phyloP scores from a whole-genome alignment of 30 jellyfish, hydroid and myxozoan species.

The Thelohanellus kitauei region DNA sequence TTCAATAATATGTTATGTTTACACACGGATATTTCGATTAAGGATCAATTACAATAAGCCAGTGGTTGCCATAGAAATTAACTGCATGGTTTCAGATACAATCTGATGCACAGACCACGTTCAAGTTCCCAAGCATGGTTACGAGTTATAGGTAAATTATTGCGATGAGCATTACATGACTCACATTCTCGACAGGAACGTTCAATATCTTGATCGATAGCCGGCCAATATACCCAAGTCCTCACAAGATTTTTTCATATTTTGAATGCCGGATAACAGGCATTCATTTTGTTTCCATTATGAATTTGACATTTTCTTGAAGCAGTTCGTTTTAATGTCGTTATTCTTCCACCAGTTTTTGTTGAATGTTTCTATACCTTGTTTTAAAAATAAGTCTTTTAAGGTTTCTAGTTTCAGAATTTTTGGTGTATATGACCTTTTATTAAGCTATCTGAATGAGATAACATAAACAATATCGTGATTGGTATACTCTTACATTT shows the following conservation, averaged over 20 bases:
- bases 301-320: too few species aligned
- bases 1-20: background rate
- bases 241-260: constrained; percentile 8
- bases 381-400: too few species aligned
- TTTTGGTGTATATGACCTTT: too few species aligned
- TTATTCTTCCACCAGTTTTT: too few species aligned
- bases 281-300: too few species aligned
- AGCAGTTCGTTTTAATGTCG: too few species aligned
- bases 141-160: constrained; percentile 2
- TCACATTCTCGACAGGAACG: background rate
- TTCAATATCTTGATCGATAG: constrained; percentile 3
- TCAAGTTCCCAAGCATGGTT: constrained; percentile 7
- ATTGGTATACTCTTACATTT: too few species aligned
- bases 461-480: too few species aligned
- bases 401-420: too few species aligned
- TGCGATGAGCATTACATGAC: constrained; percentile 12
- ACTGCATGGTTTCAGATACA: constrained; percentile 7
- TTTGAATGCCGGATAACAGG: constrained; percentile 12
- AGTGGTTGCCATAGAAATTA: constrained; percentile 3
- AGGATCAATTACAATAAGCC: constrained; percentile 6
- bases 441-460: too few species aligned
- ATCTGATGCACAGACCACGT: too few species aligned
- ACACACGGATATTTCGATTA: constrained; percentile 10
- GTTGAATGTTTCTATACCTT: too few species aligned
- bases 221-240: constrained; percentile 13